Evolutionary conservation across 2,113 vertebrate genomes (phyloP), one percentile per base, ranked within the genome.

Genomic region (Numida meleagris): DNA sequence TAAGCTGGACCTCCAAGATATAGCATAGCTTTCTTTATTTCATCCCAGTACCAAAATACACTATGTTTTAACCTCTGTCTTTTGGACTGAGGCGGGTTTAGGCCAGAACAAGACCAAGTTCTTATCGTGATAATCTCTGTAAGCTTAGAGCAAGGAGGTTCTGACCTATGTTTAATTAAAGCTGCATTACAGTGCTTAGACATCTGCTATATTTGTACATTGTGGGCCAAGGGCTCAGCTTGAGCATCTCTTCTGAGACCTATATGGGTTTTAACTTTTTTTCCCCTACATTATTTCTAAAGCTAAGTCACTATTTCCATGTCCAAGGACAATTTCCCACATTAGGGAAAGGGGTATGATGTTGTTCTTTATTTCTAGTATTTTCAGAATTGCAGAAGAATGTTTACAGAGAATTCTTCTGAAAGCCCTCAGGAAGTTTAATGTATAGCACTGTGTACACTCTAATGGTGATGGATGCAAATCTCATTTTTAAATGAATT

Each of bases 101-200:
- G 16, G 4, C 31, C 62, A 87, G 48, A 96, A 78, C 40, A 89
- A 86, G 66, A 66, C 71, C 70, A 90, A 70, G 34, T 86, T 91
- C 78, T 93, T 93, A 93, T 53, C 38, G 33, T 34, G 33, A 84
- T 96, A 96, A 95, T 96, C 78, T 71, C 16, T 7, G 12, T 65
- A 36, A 94, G 33, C 13, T 90, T 90, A 92, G 27, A 83, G 61
- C 59, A 86, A 72, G 76, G 7, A 86, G 76, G 68, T 95, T 95
- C 95, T 87, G 81, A 74, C 40, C 93, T 85, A 88, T 91, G 61
- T 96, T 94, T 96, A 96, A 96, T 97, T 98, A 96, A 96, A 97
- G 87, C 94, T 97, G 76, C 45, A 91, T 95, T 91, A 90, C 3
- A 45, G 68, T 75, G 31, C 79, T 95, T 87, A 84, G 91, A 94